A percentile compares a stretch with the other conserved stretches of the same genome.
Evolutionary conservation across 2,113 vertebrate species (phyloP).

Genomic region (Zeus faber): DNA sequence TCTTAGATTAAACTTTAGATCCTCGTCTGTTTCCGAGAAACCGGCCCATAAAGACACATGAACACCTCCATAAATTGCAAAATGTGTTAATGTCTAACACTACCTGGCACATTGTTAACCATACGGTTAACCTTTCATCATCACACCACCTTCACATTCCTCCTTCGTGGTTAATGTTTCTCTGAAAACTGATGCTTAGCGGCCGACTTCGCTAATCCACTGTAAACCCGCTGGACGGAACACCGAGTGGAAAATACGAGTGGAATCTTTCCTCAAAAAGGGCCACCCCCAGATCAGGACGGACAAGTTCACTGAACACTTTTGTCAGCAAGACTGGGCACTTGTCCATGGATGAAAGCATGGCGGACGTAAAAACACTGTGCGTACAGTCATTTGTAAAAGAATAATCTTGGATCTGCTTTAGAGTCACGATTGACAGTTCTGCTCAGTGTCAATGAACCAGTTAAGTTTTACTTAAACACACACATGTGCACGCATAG

Average conservation of each 20-base stretch:
- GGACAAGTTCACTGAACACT: slow-evolving; percentile 21
- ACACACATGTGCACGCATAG: too few relatives aligned
- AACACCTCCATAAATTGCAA: too few relatives aligned
- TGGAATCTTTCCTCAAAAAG: background rate
- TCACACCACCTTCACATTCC: slow-evolving; percentile 5
- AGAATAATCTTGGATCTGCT: too few relatives aligned
- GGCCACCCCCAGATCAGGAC: background rate
- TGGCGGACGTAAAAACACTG: too few relatives aligned
- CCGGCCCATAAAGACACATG: too few relatives aligned
- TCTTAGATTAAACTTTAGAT: too few relatives aligned
- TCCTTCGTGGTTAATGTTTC: slow-evolving; percentile 44
- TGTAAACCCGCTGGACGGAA: background rate
- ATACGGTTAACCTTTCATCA: slow-evolving; percentile 10
- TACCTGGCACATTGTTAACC: background rate
- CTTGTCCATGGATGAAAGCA: slow-evolving; percentile 21
- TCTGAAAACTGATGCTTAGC: slow-evolving; percentile 14
- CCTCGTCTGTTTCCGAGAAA: too few relatives aligned
- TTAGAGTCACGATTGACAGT: too few relatives aligned
- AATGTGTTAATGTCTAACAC: background rate
- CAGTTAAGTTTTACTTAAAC: too few relatives aligned
- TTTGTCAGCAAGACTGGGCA: slow-evolving; percentile 25
- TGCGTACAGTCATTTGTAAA: too few relatives aligned
- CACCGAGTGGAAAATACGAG: slow-evolving; percentile 25
- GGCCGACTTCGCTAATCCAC: slow-evolving; percentile 1
- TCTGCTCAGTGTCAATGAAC: too few relatives aligned